Evolutionary conservation across 2,113 vertebrate genomes (phyloP).

Genomic region (Choloepus hoffmanni): DNA sequence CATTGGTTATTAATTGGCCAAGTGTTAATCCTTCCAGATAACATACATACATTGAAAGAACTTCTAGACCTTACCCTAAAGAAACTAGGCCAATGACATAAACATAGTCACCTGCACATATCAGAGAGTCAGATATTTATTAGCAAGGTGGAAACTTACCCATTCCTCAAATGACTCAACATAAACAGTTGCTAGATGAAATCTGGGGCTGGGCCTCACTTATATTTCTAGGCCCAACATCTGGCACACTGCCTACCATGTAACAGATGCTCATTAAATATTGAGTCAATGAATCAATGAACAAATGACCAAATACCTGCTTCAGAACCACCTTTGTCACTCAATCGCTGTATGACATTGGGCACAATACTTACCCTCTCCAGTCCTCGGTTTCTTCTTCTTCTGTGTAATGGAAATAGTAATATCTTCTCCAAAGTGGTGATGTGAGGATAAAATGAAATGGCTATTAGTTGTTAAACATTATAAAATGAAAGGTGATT

Average conservation of each 20-base stretch:
- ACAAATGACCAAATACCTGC: background rate
- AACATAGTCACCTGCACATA: background rate
- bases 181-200: background rate
- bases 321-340: background rate
- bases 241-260: background rate
- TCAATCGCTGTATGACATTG: background rate
- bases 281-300: background rate
- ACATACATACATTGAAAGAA: background rate
- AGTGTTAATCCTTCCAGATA: background rate
- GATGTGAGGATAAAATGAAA: background rate
- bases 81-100: background rate
- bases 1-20: background rate
- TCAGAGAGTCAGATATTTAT: constrained; percentile 1
- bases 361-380: background rate
- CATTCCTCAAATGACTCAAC: background rate
- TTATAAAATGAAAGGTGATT: background rate
- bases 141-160: background rate
- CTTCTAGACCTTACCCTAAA: background rate
- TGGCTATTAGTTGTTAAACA: background rate
- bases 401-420: background rate
- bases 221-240: background rate
- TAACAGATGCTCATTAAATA: background rate
- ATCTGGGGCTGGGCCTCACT: background rate
- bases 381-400: background rate
- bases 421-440: background rate